Evolutionary conservation across 1,140 invertebrate species (phyloP).

Genomic region (Brachionus angularis): DNA sequence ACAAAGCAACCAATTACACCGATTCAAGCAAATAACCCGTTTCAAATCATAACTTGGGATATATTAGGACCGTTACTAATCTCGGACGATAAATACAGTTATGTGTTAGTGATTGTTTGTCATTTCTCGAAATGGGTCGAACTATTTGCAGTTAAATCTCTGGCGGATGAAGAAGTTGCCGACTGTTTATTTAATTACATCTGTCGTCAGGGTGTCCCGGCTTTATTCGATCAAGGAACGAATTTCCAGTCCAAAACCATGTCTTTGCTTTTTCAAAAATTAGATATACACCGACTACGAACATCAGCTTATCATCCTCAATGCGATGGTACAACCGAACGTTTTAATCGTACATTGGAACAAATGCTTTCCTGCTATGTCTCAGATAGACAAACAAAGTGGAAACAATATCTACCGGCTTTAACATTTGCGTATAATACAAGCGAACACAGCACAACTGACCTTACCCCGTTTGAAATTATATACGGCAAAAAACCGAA

Average conservation of each 20-base stretch:
- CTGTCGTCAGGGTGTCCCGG: not conserved
- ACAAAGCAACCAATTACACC: not conserved
- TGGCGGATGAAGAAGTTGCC: no score
- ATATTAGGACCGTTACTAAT: not conserved
- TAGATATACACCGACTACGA: conserved; percentile 11
- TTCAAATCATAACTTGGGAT: not conserved
- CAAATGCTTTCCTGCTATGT: not conserved
- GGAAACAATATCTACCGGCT: not conserved
- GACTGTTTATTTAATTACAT: not conserved
- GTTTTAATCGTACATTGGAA: conserved; percentile 49
- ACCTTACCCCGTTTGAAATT: not conserved
- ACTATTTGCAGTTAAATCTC: no score
- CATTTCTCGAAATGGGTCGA: no score
- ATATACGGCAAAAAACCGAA: conserved; percentile 6
- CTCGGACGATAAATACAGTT: no score
- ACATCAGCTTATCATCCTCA: conserved; percentile 50
- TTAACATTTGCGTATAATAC: not conserved
- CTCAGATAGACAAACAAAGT: not conserved
- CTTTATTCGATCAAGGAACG: no score
- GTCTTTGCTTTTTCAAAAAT: not conserved
- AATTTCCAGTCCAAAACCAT: no score
- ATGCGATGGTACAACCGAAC: conserved; percentile 49
- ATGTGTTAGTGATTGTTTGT: no score
- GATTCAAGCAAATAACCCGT: not conserved
- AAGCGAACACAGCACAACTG: not conserved